Evolutionary conservation across 2,888 invertebrate species (phyloP).

Genomic region (Chaitophorus viminalis): DNA sequence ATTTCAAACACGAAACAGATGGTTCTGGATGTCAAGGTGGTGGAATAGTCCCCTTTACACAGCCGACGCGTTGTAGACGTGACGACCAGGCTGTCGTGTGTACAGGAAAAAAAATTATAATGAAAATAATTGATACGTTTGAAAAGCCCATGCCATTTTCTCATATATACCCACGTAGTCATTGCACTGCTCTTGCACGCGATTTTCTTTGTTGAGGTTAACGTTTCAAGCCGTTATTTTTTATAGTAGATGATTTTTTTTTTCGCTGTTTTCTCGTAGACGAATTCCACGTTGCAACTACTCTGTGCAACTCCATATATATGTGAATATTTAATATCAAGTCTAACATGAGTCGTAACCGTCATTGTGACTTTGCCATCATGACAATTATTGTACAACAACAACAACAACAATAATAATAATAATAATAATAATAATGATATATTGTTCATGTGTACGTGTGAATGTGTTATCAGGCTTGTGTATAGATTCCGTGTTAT

Average conservation of each 20-base stretch:
- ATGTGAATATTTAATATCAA: not conserved
- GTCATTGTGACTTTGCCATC: not conserved
- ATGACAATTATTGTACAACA: not conserved
- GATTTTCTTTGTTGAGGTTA: not conserved
- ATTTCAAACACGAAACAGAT: not conserved
- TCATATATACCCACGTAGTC: not conserved
- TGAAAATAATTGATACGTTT: slow-evolving; percentile 31
- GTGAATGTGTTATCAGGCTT: not conserved
- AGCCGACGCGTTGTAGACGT: not conserved
- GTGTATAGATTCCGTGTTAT: not conserved
- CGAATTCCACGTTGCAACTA: not conserved
- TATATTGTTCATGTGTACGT: not conserved
- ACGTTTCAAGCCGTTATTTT: not conserved
- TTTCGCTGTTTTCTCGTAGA: not conserved
- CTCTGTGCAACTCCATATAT: not conserved
- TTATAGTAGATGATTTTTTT: not conserved
- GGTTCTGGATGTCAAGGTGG: not conserved
- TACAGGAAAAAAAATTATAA: not conserved
- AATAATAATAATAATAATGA: too few relatives aligned
- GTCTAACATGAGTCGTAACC: not conserved
- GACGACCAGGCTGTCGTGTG: not conserved
- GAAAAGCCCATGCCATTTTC: slow-evolving; percentile 20
- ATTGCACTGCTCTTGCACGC: not conserved
- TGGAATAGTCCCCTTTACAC: not conserved
- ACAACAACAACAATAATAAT: not conserved